Conservation (phyloP, 2,888 invertebrate species). For the Tetragonula carbonaria region DNA sequence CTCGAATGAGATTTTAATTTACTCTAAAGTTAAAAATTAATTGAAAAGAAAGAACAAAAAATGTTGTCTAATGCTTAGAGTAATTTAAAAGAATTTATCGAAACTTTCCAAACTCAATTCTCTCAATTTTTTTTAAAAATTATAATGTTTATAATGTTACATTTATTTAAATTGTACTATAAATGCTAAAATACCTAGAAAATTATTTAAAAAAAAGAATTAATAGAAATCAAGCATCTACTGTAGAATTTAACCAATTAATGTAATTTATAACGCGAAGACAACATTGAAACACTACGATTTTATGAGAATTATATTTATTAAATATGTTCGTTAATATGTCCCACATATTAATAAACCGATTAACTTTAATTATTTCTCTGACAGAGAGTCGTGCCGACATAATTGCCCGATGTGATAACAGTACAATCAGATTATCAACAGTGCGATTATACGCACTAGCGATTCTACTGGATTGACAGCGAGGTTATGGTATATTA, state of each 20-base stretch:
- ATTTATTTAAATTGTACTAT: too few relatives aligned
- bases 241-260: neutral
- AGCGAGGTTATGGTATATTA: neutral
- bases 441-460: conserved; percentile 39
- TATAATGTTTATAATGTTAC: too few relatives aligned
- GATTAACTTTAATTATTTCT: conserved; percentile 24
- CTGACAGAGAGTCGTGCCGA: neutral
- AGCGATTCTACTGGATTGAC: conserved; percentile 14
- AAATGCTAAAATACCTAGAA: too few relatives aligned
- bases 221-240: neutral
- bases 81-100: too few relatives aligned
- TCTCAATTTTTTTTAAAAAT: too few relatives aligned
- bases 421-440: conserved; percentile 53
- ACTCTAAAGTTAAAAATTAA: too few relatives aligned
- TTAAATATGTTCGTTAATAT: neutral
- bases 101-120: too few relatives aligned
- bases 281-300: too few relatives aligned
- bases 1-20: too few relatives aligned
- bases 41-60: too few relatives aligned
- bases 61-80: too few relatives aligned
- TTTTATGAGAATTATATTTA: neutral
- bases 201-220: neutral
- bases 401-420: conserved; percentile 34
- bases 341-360: neutral
- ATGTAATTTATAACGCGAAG: neutral